These are phyloP conservation scores for Cebus imitator DNA, from an alignment of 2,113 vertebrate genomes.

Conservation along the genomic window DNA sequence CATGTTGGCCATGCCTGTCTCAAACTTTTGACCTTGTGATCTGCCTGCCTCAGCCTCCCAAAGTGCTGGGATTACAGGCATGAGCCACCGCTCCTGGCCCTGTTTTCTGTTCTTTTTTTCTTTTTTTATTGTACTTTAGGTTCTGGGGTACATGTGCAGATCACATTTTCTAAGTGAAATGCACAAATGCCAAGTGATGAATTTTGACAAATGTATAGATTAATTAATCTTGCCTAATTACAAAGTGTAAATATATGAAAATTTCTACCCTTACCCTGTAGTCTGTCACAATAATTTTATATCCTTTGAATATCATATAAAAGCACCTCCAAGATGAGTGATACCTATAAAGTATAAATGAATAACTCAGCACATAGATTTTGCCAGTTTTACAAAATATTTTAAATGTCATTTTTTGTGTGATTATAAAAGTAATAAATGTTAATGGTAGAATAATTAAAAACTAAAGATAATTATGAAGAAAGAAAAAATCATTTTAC, in stretches of 20 bases:
- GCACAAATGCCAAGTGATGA: neutral
- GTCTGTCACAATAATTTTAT: neutral
- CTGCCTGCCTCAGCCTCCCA: neutral
- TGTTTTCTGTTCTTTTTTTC: neutral
- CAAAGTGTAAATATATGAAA: neutral
- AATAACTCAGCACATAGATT: neutral
- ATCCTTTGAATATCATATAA: neutral
- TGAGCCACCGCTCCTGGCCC: neutral
- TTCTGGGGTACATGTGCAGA: neutral
- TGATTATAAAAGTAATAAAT: neutral
- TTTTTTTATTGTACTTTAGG: neutral
- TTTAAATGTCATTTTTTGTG: neutral
- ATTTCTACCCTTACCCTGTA: neutral
- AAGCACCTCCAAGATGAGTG: neutral
- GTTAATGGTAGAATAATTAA: neutral
- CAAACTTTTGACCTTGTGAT: neutral
- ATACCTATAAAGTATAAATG: neutral
- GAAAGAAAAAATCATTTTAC: neutral
- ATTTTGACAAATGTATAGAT: neutral
- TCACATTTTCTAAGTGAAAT: neutral
- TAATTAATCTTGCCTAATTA: neutral
- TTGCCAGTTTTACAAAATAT: constrained; percentile 13
- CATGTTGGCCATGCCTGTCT: neutral
- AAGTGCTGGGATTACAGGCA: neutral
- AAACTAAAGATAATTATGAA: neutral